Percentiles rank a stretch among this genome's conserved stretches.
Conservation (phyloP, 2,797 vertebrate species). For the Linurgus olivaceus region DNA sequence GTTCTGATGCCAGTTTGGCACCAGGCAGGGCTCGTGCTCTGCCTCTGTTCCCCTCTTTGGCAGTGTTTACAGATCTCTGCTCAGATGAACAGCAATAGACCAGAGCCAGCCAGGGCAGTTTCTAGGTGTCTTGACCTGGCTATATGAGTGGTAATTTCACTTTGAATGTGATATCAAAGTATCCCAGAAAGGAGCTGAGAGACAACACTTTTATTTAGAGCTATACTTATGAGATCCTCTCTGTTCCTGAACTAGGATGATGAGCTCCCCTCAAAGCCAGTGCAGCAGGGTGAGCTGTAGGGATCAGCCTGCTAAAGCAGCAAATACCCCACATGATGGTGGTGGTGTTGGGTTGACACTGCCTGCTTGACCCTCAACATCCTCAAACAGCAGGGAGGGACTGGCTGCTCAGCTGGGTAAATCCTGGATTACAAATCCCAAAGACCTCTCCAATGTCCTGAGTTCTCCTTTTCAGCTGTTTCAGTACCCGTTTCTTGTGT, state of each 20-base stretch:
- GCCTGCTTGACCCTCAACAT: neutral
- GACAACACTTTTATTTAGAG: neutral
- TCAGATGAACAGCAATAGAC: neutral
- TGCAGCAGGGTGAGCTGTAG: neutral
- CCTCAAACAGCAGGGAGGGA: neutral
- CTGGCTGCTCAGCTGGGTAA: neutral
- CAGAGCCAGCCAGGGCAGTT: neutral
- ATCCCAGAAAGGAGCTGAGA: neutral
- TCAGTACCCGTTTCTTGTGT: neutral
- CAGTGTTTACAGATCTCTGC: neutral
- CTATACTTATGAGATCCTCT: fast-evolving
- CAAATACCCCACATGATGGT: neutral
- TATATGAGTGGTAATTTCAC: neutral
- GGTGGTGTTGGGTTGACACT: neutral
- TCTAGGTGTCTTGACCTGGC: neutral
- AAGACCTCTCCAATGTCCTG: neutral
- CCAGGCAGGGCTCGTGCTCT: neutral
- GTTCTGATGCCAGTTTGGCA: neutral
- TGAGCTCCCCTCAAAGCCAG: neutral
- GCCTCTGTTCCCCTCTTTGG: neutral
- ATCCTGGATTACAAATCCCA: neutral
- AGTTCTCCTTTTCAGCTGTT: neutral
- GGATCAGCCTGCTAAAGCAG: neutral
- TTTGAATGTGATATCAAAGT: fast-evolving
- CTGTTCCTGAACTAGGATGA: neutral